A percentile compares a stretch with the other conserved stretches of the same genome.
Conservation (phyloP, 2,113 vertebrate genomes). For the Holacanthus passer region DNA sequence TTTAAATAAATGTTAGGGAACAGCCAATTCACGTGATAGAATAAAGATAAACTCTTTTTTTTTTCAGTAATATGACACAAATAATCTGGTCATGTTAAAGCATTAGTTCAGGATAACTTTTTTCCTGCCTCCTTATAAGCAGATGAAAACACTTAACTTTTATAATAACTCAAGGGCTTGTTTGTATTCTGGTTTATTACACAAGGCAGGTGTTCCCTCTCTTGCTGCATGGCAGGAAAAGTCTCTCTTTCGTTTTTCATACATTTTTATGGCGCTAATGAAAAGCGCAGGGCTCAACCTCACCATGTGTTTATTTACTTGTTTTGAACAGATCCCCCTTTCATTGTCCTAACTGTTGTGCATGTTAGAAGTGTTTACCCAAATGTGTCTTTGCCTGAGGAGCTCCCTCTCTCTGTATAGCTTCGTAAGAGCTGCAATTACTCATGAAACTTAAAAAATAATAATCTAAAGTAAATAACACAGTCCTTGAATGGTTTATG, state of each 20-base stretch:
- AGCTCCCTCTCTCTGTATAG: conserved; percentile 34
- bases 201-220: conserved; percentile 76
- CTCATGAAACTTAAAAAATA: conserved; percentile 57
- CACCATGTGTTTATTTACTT: conserved; percentile 59
- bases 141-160: conserved; percentile 82
- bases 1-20: conserved; percentile 14
- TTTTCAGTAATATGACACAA: conserved; percentile 15
- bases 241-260: conserved; percentile 25
- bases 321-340: conserved; percentile 57
- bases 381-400: conserved; percentile 46
- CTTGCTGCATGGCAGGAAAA: conserved; percentile 42
- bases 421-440: conserved; percentile 59
- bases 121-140: conserved; percentile 47
- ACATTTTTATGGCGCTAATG: conserved; percentile 44
- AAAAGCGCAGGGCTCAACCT: conserved; percentile 50
- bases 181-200: conserved; percentile 77
- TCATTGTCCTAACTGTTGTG: conserved; percentile 64
- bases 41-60: conserved; percentile 16
- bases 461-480: conserved; percentile 71
- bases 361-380: conserved; percentile 52
- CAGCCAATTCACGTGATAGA: not conserved
- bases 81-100: conserved; percentile 20
- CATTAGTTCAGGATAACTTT: conserved; percentile 32
- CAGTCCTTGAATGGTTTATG: conserved; percentile 68
- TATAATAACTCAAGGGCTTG: conserved; percentile 72